Evolutionary conservation across 2,113 vertebrate genomes (phyloP).

Genomic region (Sinocyclocheilus grahami): DNA sequence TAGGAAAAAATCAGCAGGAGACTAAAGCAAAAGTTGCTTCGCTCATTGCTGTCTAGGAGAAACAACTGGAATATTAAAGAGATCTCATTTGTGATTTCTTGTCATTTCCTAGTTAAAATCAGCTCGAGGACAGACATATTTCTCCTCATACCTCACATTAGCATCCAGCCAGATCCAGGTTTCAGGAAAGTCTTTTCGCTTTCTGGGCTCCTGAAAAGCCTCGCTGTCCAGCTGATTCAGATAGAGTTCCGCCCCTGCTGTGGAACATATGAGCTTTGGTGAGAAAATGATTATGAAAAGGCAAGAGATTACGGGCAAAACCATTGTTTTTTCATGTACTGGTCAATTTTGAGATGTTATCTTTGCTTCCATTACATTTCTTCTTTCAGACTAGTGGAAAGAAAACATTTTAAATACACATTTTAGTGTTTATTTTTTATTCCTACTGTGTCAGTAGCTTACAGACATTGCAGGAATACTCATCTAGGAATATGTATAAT

Average conservation of each 20-base stretch:
- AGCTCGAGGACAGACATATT: neutral
- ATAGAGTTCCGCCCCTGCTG: constrained; percentile 36
- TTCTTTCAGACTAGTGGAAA: neutral
- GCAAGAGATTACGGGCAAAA: neutral
- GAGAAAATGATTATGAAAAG: neutral
- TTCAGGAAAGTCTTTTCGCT: constrained; percentile 85
- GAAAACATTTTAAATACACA: neutral
- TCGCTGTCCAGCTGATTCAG: rapidly evolving
- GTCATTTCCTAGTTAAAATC: too few species aligned
- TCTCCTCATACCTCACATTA: constrained; percentile 75
- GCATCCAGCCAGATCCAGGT: constrained; percentile 91
- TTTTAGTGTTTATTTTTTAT: neutral
- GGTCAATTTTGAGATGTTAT: neutral
- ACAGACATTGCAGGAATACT: too few species aligned
- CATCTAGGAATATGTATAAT: too few species aligned
- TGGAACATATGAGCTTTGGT: neutral
- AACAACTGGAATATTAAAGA: neutral
- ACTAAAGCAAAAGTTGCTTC: too few species aligned
- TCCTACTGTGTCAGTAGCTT: too few species aligned
- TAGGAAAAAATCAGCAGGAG: too few species aligned
- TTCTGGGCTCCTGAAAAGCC: constrained; percentile 42
- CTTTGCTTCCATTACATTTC: neutral
- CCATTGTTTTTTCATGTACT: neutral
- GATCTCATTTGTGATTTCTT: neutral
- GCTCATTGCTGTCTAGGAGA: neutral